A percentile compares a stretch with the other conserved stretches of the same genome.
Conservation (phyloP, 2,797 vertebrate genomes). For the Balearica regulorum region DNA sequence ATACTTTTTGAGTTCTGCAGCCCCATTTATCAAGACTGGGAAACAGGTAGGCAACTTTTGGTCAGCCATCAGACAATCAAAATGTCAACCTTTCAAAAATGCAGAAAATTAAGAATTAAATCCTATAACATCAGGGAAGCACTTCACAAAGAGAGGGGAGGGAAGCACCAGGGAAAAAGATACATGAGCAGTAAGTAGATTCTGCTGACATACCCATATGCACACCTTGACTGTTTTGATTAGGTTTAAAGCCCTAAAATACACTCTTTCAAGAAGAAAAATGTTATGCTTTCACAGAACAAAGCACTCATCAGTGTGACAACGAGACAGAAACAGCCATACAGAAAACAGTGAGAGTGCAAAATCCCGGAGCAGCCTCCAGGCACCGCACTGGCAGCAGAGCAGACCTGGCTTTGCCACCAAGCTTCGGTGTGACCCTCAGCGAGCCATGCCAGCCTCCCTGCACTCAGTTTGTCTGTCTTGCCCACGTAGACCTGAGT, state of each 20-base stretch:
- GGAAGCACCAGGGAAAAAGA: not conserved
- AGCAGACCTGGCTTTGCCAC: not conserved
- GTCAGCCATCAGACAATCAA: not conserved
- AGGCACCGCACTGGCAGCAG: fast-evolving
- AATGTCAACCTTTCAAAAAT: not conserved
- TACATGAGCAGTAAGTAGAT: not conserved
- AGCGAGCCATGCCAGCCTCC: fast-evolving
- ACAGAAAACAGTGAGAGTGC: not conserved
- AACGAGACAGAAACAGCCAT: not conserved
- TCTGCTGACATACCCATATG: not conserved
- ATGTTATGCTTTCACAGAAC: not conserved
- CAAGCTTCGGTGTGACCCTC: fast-evolving
- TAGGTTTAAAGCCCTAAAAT: not conserved
- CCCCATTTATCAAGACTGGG: not conserved
- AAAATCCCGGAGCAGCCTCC: not conserved
- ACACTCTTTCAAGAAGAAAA: not conserved
- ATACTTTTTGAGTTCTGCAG: not conserved
- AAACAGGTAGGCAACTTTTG: not conserved
- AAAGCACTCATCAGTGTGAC: not conserved
- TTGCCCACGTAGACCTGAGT: fast-evolving
- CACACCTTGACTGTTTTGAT: not conserved
- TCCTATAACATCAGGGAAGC: not conserved
- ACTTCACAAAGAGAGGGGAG: not conserved
- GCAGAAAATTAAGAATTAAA: not conserved
- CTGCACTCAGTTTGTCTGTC: fast-evolving